phyloP scores from a whole-genome alignment of 2,113 vertebrate species.

The Petrocephalus microphthalmus region DNA sequence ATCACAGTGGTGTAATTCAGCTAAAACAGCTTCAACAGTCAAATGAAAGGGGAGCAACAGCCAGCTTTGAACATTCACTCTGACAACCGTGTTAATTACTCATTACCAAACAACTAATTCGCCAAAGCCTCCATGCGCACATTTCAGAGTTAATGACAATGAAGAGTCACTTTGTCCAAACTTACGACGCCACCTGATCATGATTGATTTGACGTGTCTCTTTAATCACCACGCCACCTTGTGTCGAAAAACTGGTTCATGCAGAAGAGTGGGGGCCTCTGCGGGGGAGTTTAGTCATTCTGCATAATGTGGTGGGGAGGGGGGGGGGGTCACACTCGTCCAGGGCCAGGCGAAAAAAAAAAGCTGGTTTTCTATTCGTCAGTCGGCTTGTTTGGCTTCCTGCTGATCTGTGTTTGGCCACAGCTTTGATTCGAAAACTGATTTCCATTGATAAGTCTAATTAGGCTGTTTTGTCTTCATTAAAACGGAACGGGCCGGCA shows the following conservation, averaged over 20 bases:
- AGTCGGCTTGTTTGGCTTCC: slow-evolving; percentile 60
- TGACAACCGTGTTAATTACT: background rate
- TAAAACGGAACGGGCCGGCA: slow-evolving; percentile 51
- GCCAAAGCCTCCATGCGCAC: background rate
- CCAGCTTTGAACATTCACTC: background rate
- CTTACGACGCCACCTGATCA: background rate
- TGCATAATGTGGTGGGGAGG: background rate
- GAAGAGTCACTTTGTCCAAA: background rate
- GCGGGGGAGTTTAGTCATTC: background rate
- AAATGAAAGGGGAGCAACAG: background rate
- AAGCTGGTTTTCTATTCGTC: slow-evolving; percentile 45
- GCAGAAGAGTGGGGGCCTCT: background rate
- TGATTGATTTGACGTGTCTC: background rate
- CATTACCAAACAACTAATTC: background rate
- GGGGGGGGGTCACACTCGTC: background rate
- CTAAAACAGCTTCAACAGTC: background rate
- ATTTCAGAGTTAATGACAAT: background rate
- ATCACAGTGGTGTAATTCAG: background rate
- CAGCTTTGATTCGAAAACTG: slow-evolving; percentile 61
- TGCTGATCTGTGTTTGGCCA: slow-evolving; percentile 61
- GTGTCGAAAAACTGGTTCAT: background rate
- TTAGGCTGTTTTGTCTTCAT: slow-evolving; percentile 82
- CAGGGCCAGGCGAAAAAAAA: background rate
- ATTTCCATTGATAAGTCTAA: slow-evolving; percentile 72
- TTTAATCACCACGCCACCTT: background rate